Evolutionary conservation across 2,113 vertebrate species (phyloP).

Genomic region (Cryptomyrus ogoouensis): DNA sequence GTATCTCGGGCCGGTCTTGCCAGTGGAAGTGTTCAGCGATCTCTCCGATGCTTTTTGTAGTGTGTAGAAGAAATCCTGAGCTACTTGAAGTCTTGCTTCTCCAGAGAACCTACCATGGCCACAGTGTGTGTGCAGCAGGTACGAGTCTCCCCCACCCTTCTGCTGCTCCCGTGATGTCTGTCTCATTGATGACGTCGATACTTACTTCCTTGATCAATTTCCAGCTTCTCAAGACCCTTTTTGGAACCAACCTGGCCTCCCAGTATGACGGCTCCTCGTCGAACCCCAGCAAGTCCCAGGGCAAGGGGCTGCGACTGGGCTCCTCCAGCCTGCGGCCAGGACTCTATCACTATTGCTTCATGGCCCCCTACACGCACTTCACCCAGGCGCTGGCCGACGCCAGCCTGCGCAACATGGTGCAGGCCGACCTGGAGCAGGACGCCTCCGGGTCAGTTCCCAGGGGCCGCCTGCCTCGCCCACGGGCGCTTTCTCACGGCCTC

Average conservation of each 20-base stretch:
- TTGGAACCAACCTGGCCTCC: slow-evolving; percentile 93
- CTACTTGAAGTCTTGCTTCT: slow-evolving; percentile 92
- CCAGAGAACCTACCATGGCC: slow-evolving; percentile 86
- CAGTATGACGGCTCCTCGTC: slow-evolving; percentile 79
- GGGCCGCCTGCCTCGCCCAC: background rate
- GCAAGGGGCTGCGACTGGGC: slow-evolving; percentile 82
- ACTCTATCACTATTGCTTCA: slow-evolving; percentile 94
- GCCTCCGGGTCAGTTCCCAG: background rate
- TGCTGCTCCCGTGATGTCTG: background rate
- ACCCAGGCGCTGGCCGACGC: slow-evolving; percentile 95
- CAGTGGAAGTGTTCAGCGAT: background rate
- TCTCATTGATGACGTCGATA: background rate
- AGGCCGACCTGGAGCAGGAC: slow-evolving; percentile 75
- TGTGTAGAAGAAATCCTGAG: slow-evolving; percentile 94
- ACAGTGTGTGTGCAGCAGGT: slow-evolving; percentile 98
- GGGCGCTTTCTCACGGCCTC: background rate
- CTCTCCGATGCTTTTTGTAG: slow-evolving; percentile 46
- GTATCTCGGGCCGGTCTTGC: background rate
- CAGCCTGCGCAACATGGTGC: slow-evolving; percentile 91
- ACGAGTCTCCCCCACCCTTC: slow-evolving; percentile 22
- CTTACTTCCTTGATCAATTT: background rate
- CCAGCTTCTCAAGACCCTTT: slow-evolving; percentile 88
- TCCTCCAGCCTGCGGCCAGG: slow-evolving; percentile 85
- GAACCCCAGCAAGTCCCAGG: slow-evolving; percentile 78
- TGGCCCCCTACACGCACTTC: slow-evolving; percentile 94